Base-by-base conservation (phyloP, 2,888 invertebrate genomes). In the Dysmachus trigonus region DNA sequence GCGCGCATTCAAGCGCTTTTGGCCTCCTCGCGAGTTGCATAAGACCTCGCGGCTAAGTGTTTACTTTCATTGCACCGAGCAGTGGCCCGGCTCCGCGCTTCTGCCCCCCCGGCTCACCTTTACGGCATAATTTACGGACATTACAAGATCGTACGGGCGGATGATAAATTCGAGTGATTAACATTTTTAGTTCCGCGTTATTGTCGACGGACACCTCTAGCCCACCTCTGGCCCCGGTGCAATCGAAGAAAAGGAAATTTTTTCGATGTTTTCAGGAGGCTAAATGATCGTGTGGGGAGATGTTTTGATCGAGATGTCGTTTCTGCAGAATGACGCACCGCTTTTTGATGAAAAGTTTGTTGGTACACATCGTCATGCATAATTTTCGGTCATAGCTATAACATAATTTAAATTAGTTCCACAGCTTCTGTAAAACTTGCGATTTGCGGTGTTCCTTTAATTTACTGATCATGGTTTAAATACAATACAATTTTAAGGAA, bases 101-200 rank as follows among this genome's bases (percentile, higher is more conserved):
- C 47, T 27, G 79, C 62, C 30, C 30, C 27, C 27, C 27, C 13
- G 41, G 6, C 35, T 62, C 53, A 82, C 35, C 38, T 62, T 82
- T 33, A 35, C 53, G 53, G 82, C 33, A 38, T 82, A 82, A 82
- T 82, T 82, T 82, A 82, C 82, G 82, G 38, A 35, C 82, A 53
- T 82, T 53, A 33, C 62, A 33, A 53, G 62, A 82, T 82, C 38
- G 62, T 22, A 62, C 82, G 82, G 82, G 33, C 35, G 82, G 82
- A 71, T 82, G 82, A 82, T 82, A 62, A 82, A 82, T 82, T 82
- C 35, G 82, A 18, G 82, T 35, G 33, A 82, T 82, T 82, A 82
- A 82, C 53, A 82, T 82, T 82, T 82, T 82, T 35, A 82, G 82
- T 82, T 82, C 82, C 82, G 62, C 31, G 35, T 82, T 62, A 62